Conservation (phyloP, 2,113 vertebrate genomes). For the Procapra przewalskii region DNA sequence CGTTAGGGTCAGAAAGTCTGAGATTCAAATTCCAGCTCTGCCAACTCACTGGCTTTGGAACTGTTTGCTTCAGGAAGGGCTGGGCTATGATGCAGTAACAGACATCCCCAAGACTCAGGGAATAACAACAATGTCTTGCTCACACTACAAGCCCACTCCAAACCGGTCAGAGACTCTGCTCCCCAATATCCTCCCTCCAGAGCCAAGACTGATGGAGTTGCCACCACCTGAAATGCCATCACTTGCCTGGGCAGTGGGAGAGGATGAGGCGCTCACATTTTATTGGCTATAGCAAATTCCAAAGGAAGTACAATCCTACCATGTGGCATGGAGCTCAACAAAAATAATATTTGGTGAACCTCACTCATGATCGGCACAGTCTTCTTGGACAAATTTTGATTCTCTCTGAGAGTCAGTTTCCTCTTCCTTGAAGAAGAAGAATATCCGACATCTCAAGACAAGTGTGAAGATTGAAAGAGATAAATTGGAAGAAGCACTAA, state of each 20-base stretch:
- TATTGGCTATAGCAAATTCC: neutral
- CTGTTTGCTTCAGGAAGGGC: neutral
- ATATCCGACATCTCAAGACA: neutral
- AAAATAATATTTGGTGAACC: neutral
- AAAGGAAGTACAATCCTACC: neutral
- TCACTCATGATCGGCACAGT: neutral
- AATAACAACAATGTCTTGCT: neutral
- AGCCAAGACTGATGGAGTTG: neutral
- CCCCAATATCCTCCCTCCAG: neutral
- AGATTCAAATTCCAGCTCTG: neutral
- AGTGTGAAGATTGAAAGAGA: neutral
- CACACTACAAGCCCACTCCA: accelerated
- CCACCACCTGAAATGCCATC: neutral
- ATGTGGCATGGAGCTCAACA: neutral
- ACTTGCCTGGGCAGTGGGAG: neutral
- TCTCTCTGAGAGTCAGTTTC: neutral
- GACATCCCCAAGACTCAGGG: neutral
- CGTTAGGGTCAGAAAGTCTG: neutral
- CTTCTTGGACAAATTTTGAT: neutral
- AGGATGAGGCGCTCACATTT: neutral
- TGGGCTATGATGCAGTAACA: neutral
- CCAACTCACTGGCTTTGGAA: neutral
- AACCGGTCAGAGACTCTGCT: neutral
- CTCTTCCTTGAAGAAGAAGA: neutral
- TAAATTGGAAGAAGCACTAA: neutral